A percentile compares a stretch with the other conserved stretches of the same genome.
Evolutionary conservation across 2,888 invertebrate species (phyloP).

Genomic region (Rhopalosiphum nymphaeae): DNA sequence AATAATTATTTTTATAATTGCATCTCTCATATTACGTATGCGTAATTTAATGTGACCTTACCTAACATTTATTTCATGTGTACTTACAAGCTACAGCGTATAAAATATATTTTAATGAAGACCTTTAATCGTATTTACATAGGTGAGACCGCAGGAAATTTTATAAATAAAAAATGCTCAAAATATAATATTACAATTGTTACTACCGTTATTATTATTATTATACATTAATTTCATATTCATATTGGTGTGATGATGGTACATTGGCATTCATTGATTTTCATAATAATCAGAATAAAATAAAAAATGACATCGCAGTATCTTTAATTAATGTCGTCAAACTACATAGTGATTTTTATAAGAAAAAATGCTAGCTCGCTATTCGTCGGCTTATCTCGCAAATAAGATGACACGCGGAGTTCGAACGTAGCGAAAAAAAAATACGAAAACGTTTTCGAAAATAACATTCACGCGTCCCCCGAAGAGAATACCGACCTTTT

Average conservation of each 20-base stretch:
- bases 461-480: background rate
- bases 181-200: background rate
- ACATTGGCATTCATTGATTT: background rate
- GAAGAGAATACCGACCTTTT: background rate
- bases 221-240: background rate
- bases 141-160: background rate
- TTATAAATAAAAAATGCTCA: background rate
- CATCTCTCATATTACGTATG: background rate
- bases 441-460: background rate
- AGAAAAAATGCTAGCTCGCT: background rate
- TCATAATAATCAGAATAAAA: background rate
- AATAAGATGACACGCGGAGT: background rate
- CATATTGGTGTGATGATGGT: background rate
- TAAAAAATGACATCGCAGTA: background rate
- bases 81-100: background rate
- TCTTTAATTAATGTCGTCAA: background rate
- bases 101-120: background rate
- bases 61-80: background rate
- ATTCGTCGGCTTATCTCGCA: too few species aligned
- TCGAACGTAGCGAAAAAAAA: background rate
- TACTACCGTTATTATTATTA: background rate
- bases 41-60: background rate
- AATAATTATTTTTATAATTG: constrained; percentile 21
- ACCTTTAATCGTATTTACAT: background rate
- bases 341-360: background rate